Evolutionary conservation across 2,888 invertebrate genomes (phyloP).

Genomic region (Seladonia tumulorum): DNA sequence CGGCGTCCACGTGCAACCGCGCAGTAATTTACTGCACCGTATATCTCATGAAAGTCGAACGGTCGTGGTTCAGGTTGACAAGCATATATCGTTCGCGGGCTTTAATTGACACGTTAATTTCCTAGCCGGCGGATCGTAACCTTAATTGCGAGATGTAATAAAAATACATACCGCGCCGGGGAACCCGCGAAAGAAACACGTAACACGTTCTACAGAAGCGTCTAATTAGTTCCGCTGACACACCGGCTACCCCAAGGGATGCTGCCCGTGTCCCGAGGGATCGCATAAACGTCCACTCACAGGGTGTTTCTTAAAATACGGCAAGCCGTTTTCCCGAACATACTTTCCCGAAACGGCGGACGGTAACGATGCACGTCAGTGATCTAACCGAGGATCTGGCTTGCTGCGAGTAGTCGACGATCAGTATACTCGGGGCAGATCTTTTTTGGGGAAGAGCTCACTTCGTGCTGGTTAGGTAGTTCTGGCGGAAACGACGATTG

Average conservation of each 20-base stretch:
- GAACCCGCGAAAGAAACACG: constrained; percentile 37
- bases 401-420: background rate
- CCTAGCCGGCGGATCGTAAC: constrained; percentile 66
- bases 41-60: constrained; percentile 61
- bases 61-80: constrained; percentile 71
- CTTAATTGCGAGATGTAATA: constrained; percentile 66
- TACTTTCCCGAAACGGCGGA: background rate
- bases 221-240: constrained; percentile 64
- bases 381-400: background rate
- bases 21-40: constrained; percentile 77
- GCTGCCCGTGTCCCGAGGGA: background rate
- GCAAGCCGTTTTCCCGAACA: background rate
- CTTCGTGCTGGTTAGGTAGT: background rate
- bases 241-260: constrained; percentile 19
- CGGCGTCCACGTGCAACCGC: constrained; percentile 73
- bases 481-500: background rate
- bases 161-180: constrained; percentile 17
- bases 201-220: constrained; percentile 34
- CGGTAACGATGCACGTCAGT: background rate
- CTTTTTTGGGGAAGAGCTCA: background rate
- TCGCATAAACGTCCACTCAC: constrained; percentile 20
- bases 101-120: constrained; percentile 82
- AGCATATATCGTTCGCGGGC: constrained; percentile 77
- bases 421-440: background rate
- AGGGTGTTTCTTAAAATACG: constrained; percentile 33